Base-by-base conservation (phyloP, 1,140 invertebrate genomes). In the Drosophila triauraria region DNA sequence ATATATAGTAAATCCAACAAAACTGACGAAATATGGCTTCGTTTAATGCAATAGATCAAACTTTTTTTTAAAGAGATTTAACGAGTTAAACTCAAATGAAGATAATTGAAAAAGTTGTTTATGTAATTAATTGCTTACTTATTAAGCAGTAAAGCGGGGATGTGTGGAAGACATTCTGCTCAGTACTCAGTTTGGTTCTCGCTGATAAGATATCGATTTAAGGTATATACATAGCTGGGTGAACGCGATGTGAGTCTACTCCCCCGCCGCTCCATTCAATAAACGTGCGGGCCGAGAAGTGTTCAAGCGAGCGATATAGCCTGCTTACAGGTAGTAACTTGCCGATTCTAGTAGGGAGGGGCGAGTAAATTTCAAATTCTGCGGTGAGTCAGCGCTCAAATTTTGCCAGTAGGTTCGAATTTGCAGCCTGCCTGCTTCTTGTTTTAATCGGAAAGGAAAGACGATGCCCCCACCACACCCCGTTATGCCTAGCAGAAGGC, bases 131-230 rank as follows among this genome's bases (percentile, higher is more conserved):
- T 27, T 63, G 20, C 43, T 2, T 9, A 63, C 8, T 63, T 47
- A 63, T 47, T 38, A 63, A n/a, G 13, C 35, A 35, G 15, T 15
- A 46, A 47, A n/a, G n/a, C 43, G 9, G 30, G n/a, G n/a, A 25
- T 38, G 58, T 27, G 13, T 46, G 20, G 13, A 23, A 35, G 27
- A 27, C 30, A 35, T 35, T 50, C 38, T 20, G 44, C 17, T 40
- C 12, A 12, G 25, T 32, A 9, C 15, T 64, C 15, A 13, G 17
- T 32, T 38, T 10, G 44, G 32, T 30, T 67, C 12, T 27, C 15
- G 51, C 75, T 86, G 83, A 86, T 86, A 86, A 87, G 79, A 82
- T 86, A 86, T 86, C 71, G 83, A 86, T 87, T 86, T 82, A 67
- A 59, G 44, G 56, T 71, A 40, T 53, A 44, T 71, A 40, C 48